phyloP scores from a whole-genome alignment of 37 sponge, comb jelly and placozoan genomes.

The Corticium candelabrum region DNA sequence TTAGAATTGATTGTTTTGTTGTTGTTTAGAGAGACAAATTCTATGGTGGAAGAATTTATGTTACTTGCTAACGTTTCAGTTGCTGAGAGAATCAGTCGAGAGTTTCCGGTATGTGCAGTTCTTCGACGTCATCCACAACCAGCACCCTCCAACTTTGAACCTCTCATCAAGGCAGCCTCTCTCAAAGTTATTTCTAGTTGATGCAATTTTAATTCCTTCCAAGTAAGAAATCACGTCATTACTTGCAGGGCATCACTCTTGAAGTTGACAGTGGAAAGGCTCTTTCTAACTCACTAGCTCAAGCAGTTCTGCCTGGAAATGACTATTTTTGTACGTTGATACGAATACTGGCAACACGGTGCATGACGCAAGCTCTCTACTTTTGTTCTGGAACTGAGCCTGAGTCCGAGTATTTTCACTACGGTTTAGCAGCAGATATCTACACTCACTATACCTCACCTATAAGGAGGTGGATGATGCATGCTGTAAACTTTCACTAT shows the following conservation, averaged over 20 bases:
- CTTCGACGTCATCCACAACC: slow-evolving; percentile 88
- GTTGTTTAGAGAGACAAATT: slow-evolving; percentile 71
- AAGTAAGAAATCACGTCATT: too few relatives aligned
- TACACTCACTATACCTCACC: slow-evolving; percentile 99
- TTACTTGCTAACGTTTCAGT: slow-evolving; percentile 90
- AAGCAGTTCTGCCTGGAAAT: slow-evolving; percentile 50
- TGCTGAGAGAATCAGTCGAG: slow-evolving; percentile 52
- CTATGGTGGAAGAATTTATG: slow-evolving; percentile 96
- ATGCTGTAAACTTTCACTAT: background rate
- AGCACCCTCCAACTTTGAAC: slow-evolving; percentile 75
- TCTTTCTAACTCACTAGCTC: slow-evolving; percentile 68
- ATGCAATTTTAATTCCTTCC: too few relatives aligned
- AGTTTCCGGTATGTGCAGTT: slow-evolving; percentile 82
- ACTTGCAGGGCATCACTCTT: slow-evolving; percentile 34
- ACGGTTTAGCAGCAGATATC: slow-evolving; percentile 87
- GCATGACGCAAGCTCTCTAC: slow-evolving; percentile 99
- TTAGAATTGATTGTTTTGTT: background rate
- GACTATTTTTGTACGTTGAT: slow-evolving; percentile 90
- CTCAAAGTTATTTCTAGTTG: background rate
- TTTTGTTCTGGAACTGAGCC: slow-evolving; percentile 87
- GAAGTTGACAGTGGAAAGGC: slow-evolving; percentile 65
- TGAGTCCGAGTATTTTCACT: slow-evolving; percentile 77
- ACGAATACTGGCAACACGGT: slow-evolving; percentile 84
- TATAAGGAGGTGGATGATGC: slow-evolving; percentile 33
- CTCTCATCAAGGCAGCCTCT: slow-evolving; percentile 62